These are phyloP conservation scores for Pachyseris speciosa DNA, from an alignment of 64 coral and sea anemone genomes.

Conservation along the genomic window DNA sequence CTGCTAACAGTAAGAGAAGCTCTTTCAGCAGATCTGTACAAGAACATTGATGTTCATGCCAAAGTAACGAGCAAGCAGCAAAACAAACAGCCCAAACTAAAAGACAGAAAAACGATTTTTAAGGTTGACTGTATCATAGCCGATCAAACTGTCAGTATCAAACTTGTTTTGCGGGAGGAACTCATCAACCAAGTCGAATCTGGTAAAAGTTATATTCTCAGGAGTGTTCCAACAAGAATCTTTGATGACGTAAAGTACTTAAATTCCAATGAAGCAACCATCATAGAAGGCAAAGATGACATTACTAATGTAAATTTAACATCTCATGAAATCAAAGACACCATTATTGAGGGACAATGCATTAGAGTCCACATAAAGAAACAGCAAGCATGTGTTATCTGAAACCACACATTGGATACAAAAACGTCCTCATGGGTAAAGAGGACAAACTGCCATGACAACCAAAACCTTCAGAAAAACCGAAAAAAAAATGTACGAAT, in stretches of 20 bases:
- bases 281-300: constrained; percentile 31
- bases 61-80: constrained; percentile 50
- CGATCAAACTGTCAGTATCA: constrained; percentile 62
- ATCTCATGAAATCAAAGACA: constrained; percentile 14
- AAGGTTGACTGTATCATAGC: constrained; percentile 57
- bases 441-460: background rate
- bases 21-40: constrained; percentile 26
- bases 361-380: constrained; percentile 58
- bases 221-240: constrained; percentile 36
- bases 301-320: constrained; percentile 21
- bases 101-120: constrained; percentile 18
- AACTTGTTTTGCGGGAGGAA: constrained; percentile 71
- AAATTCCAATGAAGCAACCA: constrained; percentile 42
- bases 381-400: constrained; percentile 48
- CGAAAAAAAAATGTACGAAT: no score
- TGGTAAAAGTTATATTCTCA: constrained; percentile 37
- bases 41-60: constrained; percentile 53
- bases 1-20: constrained; percentile 27
- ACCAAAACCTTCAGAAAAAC: no score
- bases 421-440: no score
- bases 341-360: constrained; percentile 25
- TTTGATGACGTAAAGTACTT: constrained; percentile 61
- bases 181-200: constrained; percentile 34
- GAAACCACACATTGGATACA: constrained; percentile 61
- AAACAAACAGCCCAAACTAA: constrained; percentile 41